Conservation (phyloP, 2,888 invertebrate genomes). For the Apodemia hepburni region DNA sequence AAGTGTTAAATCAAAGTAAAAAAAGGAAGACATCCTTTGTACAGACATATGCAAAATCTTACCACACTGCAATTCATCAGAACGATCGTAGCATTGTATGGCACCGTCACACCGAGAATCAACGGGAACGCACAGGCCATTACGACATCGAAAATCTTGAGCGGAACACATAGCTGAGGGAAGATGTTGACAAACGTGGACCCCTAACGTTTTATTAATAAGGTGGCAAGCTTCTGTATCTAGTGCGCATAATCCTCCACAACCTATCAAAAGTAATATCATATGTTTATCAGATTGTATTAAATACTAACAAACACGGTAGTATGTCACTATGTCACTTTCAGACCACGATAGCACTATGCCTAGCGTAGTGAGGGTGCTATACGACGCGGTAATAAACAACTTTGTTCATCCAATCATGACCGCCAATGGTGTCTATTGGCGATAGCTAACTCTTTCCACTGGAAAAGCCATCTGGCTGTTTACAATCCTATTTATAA, state of each 20-base stretch:
- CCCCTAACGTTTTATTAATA: constrained; percentile 72
- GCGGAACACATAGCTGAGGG: constrained; percentile 81
- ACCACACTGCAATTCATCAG: constrained; percentile 88
- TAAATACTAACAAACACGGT: no score
- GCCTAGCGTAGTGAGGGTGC: no score
- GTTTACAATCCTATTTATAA: no score
- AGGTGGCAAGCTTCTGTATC: constrained; percentile 83
- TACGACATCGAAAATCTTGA: constrained; percentile 86
- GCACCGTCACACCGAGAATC: constrained; percentile 85
- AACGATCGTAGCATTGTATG: constrained; percentile 86
- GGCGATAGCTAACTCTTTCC: neutral
- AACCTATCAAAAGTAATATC: no score
- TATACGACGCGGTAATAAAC: no score
- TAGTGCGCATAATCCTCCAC: constrained; percentile 80
- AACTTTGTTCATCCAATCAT: no score
- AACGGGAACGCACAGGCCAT: constrained; percentile 83
- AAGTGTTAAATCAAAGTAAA: neutral
- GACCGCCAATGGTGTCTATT: no score
- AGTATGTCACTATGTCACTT: no score
- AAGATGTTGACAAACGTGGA: constrained; percentile 79
- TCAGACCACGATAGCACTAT: no score
- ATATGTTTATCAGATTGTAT: no score
- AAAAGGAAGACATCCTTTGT: neutral
- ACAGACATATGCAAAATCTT: constrained; percentile 38
- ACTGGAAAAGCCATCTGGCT: no score